These are phyloP conservation scores for Falcaria lacertinaria DNA, from an alignment of 2,888 invertebrate species.

Conservation along the genomic window DNA sequence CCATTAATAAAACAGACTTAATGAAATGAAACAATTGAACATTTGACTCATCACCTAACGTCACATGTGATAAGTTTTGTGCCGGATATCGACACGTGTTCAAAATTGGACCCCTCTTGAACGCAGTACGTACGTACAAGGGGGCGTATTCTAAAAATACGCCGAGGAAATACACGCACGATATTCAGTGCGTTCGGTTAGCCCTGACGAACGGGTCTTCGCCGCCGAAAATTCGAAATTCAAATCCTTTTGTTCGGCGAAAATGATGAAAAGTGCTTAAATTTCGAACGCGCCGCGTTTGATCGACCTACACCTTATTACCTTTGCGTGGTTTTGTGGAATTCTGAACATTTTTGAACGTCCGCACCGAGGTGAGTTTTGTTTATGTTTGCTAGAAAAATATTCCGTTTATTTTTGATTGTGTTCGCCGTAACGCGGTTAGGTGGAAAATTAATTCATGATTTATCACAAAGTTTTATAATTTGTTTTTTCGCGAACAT, in stretches of 20 bases:
- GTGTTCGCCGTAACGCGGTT: too few species aligned
- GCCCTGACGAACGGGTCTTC: slow-evolving; percentile 52
- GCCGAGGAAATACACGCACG: slow-evolving; percentile 46
- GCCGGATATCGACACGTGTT: slow-evolving; percentile 61
- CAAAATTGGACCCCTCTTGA: slow-evolving; percentile 18
- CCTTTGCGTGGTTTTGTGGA: slow-evolving; percentile 8
- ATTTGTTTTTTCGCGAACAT: not conserved
- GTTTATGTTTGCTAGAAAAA: too few species aligned
- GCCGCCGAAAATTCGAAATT: slow-evolving; percentile 28
- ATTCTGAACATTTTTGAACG: slow-evolving; percentile 2
- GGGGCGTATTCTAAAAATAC: slow-evolving; percentile 78
- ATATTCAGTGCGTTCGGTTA: slow-evolving; percentile 39
- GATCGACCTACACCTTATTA: not conserved
- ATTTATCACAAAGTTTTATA: too few species aligned
- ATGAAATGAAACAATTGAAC: slow-evolving; percentile 2
- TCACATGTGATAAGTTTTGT: not conserved
- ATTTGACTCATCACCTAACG: not conserved
- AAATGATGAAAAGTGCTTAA: slow-evolving; percentile 25
- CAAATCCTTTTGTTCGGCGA: slow-evolving; percentile 26
- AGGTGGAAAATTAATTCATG: too few species aligned
- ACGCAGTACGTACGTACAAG: slow-evolving; percentile 34
- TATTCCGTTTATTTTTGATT: too few species aligned
- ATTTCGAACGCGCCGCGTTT: slow-evolving; percentile 23
- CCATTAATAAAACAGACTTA: slow-evolving; percentile 1
- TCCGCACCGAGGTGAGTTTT: slow-evolving; percentile 6